Evolutionary conservation across 2,113 vertebrate species (phyloP), one percentile per base, ranked within the genome.

Genomic region (Rafetus swinhoei): DNA sequence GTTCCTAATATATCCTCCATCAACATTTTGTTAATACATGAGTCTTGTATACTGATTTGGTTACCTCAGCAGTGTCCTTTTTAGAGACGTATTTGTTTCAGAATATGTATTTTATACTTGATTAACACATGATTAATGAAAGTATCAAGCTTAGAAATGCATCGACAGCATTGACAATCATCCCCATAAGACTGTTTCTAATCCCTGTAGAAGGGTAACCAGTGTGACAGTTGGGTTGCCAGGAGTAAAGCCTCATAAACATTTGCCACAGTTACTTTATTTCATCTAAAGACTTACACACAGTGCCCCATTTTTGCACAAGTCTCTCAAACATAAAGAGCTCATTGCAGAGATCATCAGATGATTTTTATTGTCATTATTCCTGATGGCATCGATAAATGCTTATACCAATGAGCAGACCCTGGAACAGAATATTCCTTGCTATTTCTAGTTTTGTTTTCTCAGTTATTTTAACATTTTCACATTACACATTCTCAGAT

Each of bases 371-470:
- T 94, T 97, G 77, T 95, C 80, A 92, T 90, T 95, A 90, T 93
- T 92, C 90, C 90, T 93, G 81, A 56, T 89, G 86, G 90, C 85
- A 94, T 65, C 21, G 87, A 91, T 60, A 97, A 96, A 83, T 60
- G 81, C 79, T 95, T 86, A 59, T 86, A 95, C 94, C 90, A 90
- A 83, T 87, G 88, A 92, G 79, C 85, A 93, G 91, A 74, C 77
- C 56, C 95, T 94, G 93, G 90, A 93, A 95, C 19, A 1, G 24
- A 86, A 76, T 94, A 94, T 95, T 72, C 55, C 88, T 50, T 56
- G 93, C 84, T 84, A 62, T 90, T 92, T 95, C 79, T 94, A 32
- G 35, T 95, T 97, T 92, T 96, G 55, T 90, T 95, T 94, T 97
- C 80, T 90, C 93, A 94, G 94, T 86, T 39, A 85, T 94, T 97